phyloP scores from a whole-genome alignment of 2,113 vertebrate species.

The Numida meleagris region DNA sequence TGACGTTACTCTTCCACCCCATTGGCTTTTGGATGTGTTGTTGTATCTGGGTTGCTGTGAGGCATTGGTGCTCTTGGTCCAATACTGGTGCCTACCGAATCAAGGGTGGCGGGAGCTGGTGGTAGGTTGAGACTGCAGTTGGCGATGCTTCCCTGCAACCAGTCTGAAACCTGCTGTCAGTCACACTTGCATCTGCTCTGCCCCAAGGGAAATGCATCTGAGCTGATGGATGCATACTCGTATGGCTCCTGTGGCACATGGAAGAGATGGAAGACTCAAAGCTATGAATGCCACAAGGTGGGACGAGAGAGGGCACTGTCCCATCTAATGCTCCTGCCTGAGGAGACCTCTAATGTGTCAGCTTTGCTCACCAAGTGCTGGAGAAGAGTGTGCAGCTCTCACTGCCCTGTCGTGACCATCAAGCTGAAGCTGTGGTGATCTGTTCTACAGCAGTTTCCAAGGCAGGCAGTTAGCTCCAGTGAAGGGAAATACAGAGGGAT shows the following conservation, averaged over 20 bases:
- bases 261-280: background rate
- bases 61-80: accelerated
- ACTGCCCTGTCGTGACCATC: background rate
- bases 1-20: background rate
- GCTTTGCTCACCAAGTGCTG: background rate
- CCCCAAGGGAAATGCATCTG: background rate
- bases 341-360: background rate
- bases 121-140: background rate
- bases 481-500: background rate
- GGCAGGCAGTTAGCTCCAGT: background rate
- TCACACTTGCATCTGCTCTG: background rate
- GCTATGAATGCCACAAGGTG: accelerated
- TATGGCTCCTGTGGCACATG: background rate
- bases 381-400: background rate
- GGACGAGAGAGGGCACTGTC: background rate
- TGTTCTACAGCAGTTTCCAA: background rate
- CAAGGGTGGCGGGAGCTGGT: background rate
- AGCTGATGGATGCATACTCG: background rate
- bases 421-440: background rate
- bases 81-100: accelerated
- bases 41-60: background rate
- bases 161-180: background rate
- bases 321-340: background rate
- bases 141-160: background rate
- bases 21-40: background rate